A percentile compares a stretch with the other conserved stretches of the same genome.
These are phyloP conservation scores for Cylindroiulus punctatus DNA, from an alignment of 2,888 invertebrate genomes.

Conservation along the genomic window DNA sequence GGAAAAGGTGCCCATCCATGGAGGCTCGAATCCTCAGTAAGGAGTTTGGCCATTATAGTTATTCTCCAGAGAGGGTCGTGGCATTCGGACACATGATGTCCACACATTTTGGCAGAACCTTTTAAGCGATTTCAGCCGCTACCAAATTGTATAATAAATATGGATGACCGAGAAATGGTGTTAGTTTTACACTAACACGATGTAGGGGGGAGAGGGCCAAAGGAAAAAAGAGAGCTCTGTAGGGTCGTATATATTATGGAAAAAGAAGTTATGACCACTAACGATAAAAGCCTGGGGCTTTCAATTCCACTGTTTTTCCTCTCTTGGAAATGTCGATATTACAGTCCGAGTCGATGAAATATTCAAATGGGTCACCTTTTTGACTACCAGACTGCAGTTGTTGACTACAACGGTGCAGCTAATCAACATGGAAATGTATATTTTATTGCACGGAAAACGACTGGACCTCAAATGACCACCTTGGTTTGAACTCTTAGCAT, in stretches of 20 bases:
- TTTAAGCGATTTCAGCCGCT: constrained; percentile 50
- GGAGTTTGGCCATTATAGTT: not conserved
- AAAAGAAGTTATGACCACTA: constrained; percentile 50
- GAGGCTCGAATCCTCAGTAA: not conserved
- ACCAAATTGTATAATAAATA: constrained; percentile 52
- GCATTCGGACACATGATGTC: constrained; percentile 54
- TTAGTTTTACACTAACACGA: constrained; percentile 39
- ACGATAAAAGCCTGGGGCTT: constrained; percentile 27
- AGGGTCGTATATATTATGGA: constrained; percentile 37
- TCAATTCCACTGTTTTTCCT: constrained; percentile 42
- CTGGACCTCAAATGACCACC: not conserved
- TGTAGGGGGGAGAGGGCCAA: constrained; percentile 39
- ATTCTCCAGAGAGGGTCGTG: constrained; percentile 43
- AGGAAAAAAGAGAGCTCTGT: not conserved
- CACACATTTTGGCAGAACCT: constrained; percentile 65
- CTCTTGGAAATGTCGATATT: constrained; percentile 34
- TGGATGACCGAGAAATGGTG: constrained; percentile 59
- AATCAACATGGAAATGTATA: not conserved
- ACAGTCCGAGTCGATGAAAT: not conserved
- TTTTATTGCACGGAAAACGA: not conserved
- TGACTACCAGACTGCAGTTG: not conserved
- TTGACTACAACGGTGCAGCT: not conserved
- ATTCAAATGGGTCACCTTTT: not conserved
- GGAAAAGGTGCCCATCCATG: not conserved
- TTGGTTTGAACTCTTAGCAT: not conserved